phyloP scores from a whole-genome alignment of 92 coral and sea anemone genomes.

The Isaurus tuberculatus region DNA sequence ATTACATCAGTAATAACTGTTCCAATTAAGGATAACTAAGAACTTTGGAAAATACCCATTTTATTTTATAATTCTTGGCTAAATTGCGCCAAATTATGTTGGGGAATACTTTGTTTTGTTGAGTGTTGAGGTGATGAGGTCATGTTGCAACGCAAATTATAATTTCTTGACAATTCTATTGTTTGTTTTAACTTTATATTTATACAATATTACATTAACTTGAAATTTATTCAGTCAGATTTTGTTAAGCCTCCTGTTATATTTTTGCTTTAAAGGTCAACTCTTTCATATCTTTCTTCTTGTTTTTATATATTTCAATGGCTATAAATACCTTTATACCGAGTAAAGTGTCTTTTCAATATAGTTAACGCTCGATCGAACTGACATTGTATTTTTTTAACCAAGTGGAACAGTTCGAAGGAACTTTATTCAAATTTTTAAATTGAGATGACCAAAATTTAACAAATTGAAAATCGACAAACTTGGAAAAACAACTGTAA shows the following conservation, averaged over 20 bases:
- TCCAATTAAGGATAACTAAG: background rate
- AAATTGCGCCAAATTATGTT: background rate
- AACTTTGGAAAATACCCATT: background rate
- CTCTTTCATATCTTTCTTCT: background rate
- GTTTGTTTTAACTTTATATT: background rate
- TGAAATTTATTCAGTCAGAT: background rate
- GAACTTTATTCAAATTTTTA: background rate
- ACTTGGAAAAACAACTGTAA: too few species aligned
- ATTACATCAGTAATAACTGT: background rate
- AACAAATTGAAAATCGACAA: background rate
- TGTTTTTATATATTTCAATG: background rate
- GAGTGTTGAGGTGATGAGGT: background rate
- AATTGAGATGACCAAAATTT: background rate
- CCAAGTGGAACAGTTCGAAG: constrained; percentile 17
- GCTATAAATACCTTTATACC: background rate
- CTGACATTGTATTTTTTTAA: background rate
- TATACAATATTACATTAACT: background rate
- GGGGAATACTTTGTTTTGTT: background rate
- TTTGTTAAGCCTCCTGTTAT: background rate
- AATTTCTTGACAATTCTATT: background rate
- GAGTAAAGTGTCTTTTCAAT: background rate
- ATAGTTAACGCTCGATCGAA: background rate
- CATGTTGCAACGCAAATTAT: background rate
- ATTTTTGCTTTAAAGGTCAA: background rate
- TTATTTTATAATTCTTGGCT: background rate